phyloP scores from a whole-genome alignment of 2,113 vertebrate species.

The Natator depressus region DNA sequence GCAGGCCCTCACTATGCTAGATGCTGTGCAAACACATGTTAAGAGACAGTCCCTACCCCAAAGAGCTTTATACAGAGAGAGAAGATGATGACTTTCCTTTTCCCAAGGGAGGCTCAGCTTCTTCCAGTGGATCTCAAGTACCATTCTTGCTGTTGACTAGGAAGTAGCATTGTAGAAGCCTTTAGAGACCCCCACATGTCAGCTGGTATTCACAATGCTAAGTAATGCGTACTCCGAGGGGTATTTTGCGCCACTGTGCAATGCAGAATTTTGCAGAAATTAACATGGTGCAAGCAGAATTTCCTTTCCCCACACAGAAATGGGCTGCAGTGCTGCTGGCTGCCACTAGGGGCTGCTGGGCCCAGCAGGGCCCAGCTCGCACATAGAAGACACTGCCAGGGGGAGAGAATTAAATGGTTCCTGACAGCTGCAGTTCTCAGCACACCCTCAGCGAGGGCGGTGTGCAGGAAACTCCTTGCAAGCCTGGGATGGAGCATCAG shows the following conservation, averaged over 20 bases:
- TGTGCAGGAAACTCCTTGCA: no score
- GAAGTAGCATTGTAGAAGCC: background rate
- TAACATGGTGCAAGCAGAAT: no score
- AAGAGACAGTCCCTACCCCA: background rate
- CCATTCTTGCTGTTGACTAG: background rate
- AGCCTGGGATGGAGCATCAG: no score
- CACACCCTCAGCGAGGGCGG: no score
- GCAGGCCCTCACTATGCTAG: background rate
- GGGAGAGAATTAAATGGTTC: no score
- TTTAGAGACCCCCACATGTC: background rate
- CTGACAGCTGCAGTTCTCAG: no score
- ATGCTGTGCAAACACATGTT: background rate
- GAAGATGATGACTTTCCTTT: background rate
- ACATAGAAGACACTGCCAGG: no score
- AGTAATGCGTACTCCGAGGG: background rate
- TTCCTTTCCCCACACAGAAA: no score
- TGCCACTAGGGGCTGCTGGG: no score
- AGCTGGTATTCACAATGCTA: background rate
- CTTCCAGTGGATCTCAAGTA: background rate
- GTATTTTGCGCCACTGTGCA: background rate
- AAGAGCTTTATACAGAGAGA: background rate
- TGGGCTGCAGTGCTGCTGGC: no score
- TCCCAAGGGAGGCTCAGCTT: background rate
- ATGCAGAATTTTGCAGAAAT: no score
- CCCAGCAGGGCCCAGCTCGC: no score